Evolutionary conservation across 2,888 invertebrate genomes (phyloP), one percentile per base, ranked within the genome.

Genomic region (Aethes cnicana): DNA sequence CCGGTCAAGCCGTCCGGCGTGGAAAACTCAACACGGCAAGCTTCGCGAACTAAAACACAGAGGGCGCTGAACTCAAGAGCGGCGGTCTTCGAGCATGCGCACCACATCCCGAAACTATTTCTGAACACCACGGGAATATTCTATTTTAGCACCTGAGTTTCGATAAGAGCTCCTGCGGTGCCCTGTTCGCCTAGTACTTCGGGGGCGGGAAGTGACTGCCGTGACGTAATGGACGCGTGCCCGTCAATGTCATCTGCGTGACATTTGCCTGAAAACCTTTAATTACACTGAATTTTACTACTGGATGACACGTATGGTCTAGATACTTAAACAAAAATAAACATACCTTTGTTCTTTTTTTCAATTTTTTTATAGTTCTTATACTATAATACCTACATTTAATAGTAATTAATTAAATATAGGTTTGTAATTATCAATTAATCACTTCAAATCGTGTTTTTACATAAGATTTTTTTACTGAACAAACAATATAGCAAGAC

Each of bases 171-270:
- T 78, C 74, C 63, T 68, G 43, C 25, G 18, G 30, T 23, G 21
- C 75, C 72, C 69, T 89, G 79, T 6, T 72, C 61, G 64, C 89
- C 90, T 90, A 69, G 86, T 90, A 86, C 74, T 62, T 66, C 66
- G 69, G 75, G 76, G 72, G 71, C 70, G 66, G 59, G 63, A 71
- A 74, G 69, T 81, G 84, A 81, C 77, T 77, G 71, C 78, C 75
- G 82, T 90, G 90, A 90, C 90, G 88, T 85, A 87, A 81, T 66
- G 68, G 87, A 87, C 78, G 72, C 73, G 73, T 66, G 68, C 65
- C 74, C 78, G 82, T 84, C 84, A 84, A 68, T 80, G 78, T 77
- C 80, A 77, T 49, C 57, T 56, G 46, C 56, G 64, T 68, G 74
- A 71, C 65, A 58, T 59, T 61, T 39, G 4, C n/a, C 32, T 36